These are phyloP conservation scores for Semicossyphus pulcher DNA, from an alignment of 2,113 vertebrate species.

Conservation along the genomic window DNA sequence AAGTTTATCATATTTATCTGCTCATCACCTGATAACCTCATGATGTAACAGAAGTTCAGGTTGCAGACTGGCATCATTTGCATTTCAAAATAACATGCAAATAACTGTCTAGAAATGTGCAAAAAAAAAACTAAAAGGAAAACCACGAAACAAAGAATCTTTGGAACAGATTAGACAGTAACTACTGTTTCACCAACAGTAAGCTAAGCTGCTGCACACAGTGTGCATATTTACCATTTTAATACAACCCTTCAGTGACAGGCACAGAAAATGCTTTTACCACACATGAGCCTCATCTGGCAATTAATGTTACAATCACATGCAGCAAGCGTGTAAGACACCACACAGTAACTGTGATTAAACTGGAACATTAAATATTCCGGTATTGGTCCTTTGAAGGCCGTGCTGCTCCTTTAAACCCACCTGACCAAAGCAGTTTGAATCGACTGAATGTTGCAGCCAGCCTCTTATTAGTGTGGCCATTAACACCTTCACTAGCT, in stretches of 20 bases:
- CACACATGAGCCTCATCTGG: background rate
- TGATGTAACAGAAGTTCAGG: too few relatives aligned
- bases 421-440: too few relatives aligned
- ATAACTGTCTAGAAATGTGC: constrained; percentile 5
- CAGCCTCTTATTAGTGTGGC: too few relatives aligned
- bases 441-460: too few relatives aligned
- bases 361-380: background rate
- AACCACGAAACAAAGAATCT: constrained; percentile 16
- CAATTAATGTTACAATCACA: constrained; percentile 1
- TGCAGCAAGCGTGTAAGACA: constrained; percentile 49
- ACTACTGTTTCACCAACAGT: background rate
- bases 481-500: too few relatives aligned
- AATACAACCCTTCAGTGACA: background rate
- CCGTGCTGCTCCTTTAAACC: too few relatives aligned
- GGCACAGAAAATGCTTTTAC: constrained; percentile 11
- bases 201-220: background rate
- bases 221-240: background rate
- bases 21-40: too few relatives aligned
- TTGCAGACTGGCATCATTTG: too few relatives aligned
- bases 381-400: too few relatives aligned
- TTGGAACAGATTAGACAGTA: constrained; percentile 19
- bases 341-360: background rate
- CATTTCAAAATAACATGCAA: too few relatives aligned
- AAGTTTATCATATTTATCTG: too few relatives aligned
- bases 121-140: constrained; percentile 20